phyloP scores from a whole-genome alignment of 30 jellyfish, hydroid and myxozoan genomes.

The Catostylus mosaicus region DNA sequence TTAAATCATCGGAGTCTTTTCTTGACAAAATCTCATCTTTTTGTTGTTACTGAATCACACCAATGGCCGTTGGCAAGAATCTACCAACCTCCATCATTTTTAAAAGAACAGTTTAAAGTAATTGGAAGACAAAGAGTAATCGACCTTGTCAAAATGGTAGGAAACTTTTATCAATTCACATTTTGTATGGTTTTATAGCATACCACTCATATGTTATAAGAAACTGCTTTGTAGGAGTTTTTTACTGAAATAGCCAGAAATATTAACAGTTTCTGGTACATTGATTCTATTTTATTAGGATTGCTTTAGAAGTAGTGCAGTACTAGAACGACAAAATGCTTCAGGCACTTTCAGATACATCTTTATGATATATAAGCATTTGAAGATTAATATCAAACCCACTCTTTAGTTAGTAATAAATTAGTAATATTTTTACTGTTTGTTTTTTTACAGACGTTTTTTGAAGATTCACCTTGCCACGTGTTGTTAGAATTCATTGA shows the following conservation, averaged over 20 bases:
- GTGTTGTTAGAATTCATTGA: constrained; percentile 62
- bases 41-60: constrained; percentile 82
- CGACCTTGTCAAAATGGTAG: constrained; percentile 67
- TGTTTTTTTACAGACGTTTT: constrained; percentile 45
- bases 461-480: constrained; percentile 75
- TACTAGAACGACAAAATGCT: too few relatives aligned
- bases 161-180: background rate
- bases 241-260: too few relatives aligned
- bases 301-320: too few relatives aligned
- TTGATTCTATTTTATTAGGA: too few relatives aligned
- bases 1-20: constrained; percentile 38
- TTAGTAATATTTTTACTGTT: too few relatives aligned
- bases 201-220: background rate
- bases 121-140: constrained; percentile 55
- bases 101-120: constrained; percentile 57
- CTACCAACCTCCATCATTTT: constrained; percentile 69
- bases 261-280: too few relatives aligned
- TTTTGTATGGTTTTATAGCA: background rate
- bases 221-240: background rate
- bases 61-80: constrained; percentile 94
- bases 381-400: too few relatives aligned
- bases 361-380: too few relatives aligned
- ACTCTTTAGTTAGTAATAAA: too few relatives aligned
- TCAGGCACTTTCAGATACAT: too few relatives aligned
- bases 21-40: constrained; percentile 72